Evolutionary conservation across 2,113 vertebrate species (phyloP), one percentile per base, ranked within the genome.

Genomic region (Tenrec ecaudatus): DNA sequence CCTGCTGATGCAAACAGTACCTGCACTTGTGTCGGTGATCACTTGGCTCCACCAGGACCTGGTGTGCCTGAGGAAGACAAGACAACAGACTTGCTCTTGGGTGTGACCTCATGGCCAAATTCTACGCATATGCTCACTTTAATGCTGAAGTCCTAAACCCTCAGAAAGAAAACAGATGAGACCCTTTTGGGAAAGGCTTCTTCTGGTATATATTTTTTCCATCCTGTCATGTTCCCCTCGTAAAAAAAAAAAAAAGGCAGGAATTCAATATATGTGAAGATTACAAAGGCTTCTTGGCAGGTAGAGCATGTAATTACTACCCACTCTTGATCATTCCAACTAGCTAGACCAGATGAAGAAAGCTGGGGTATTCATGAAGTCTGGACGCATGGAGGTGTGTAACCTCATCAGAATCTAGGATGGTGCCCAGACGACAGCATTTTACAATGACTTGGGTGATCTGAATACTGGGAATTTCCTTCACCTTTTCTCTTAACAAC

Each of bases 331-430:
- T 93, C 86, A n/a, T 85, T 76, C 66, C 38, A 88, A 80, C 90
- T 88, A 86, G 82, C 57, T 82, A 31, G 80, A 89, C 82, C 43
- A 92, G 79, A 75, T 64, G 64, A 64, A 68, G 84, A 95, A 82
- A 95, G 6, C 75, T 78, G 12, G 58, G 22, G 40, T 88, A 82
- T 81, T 91, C 29, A 78, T 4, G 47, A 25, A 58, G 60, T 91
- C 60, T 92, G 82, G 87, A 93, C 53, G 69, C 38, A 73, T 66
- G 40, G 53, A 71, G 57, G 62, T 81, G 8, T 62, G n/a, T 87
- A 47, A 91, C 73, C 29, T 78, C 84, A 64, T 77, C 83, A 91
- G 81, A 82, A 82, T 31, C 78, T 89, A 87, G 85, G 77, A 83
- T 64, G 78, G 19, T 78, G 10, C 83, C 71, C 73, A 20, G 43